Percentiles rank a stretch among this genome's conserved stretches.
Evolutionary conservation across 2,113 vertebrate species (phyloP).

Genomic region (Gallinago paraguaiae): DNA sequence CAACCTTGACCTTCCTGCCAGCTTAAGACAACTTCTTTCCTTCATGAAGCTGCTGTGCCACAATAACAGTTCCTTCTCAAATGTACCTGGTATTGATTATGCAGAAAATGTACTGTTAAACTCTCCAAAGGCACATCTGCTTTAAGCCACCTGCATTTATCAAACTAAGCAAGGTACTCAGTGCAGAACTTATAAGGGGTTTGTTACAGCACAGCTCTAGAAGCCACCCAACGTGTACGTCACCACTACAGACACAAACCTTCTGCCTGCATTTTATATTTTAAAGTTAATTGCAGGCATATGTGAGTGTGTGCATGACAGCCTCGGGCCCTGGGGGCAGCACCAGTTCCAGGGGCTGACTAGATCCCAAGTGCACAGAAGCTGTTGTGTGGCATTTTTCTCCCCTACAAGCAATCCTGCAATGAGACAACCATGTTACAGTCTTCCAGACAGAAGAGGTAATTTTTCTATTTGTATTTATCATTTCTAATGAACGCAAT

Average conservation of each 20-base stretch:
- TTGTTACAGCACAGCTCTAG: neutral
- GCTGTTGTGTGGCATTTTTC: rapidly evolving
- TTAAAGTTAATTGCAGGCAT: neutral
- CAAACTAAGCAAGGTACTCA: neutral
- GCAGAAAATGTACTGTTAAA: neutral
- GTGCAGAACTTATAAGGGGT: neutral
- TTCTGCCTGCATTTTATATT: neutral
- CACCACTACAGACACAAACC: neutral
- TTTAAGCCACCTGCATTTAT: neutral
- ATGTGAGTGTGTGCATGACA: rapidly evolving
- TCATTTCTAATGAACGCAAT: neutral
- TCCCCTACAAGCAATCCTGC: neutral
- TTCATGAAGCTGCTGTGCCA: neutral
- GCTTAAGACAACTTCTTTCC: neutral
- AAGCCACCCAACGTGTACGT: rapidly evolving
- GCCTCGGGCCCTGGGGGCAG: neutral
- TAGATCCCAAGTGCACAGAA: rapidly evolving
- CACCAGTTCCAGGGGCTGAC: neutral
- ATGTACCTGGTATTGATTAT: neutral
- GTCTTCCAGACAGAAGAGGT: neutral
- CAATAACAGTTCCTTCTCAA: neutral
- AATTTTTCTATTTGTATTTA: neutral
- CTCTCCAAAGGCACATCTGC: neutral
- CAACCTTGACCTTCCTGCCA: neutral
- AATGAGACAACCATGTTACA: neutral